Base-by-base conservation (phyloP, 2,888 invertebrate genomes). In the Chirona hameri region DNA sequence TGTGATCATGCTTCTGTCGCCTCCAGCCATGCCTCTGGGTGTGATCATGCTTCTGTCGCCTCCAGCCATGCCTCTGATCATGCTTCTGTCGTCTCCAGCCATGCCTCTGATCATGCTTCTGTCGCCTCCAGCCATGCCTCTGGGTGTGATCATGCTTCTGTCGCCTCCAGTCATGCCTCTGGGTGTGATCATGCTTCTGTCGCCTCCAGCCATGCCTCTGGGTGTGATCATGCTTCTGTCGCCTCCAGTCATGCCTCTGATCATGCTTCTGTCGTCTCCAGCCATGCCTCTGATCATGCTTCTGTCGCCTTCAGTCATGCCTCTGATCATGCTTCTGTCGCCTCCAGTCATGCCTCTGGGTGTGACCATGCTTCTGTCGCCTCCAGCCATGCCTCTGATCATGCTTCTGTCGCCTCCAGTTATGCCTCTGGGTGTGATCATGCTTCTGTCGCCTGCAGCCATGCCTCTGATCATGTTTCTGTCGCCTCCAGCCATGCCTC, bases 211-310 rank as follows among this genome's bases (percentile, higher is more conserved):
- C 55, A 83, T 83, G 83, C 89, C 69, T 15, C 29, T 1, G 69
- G 27, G 65, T 27, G 69, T 69, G 69, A 69, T 69, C 14, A 15
- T 29, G 14, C n/a, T 39, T 39, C 2, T 39, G 39, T 39, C 7
- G 4, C 39, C 39, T n/a, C n/a, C 39, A 39, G 39, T 7, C 39
- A 39, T 39, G 39, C 39, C 7, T 7, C 7, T 60, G n/a, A 60
- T 21, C 18, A 60, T 29, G 69, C 27, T 24, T 29, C 14, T 3
- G 14, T 27, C 9, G 27, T 12, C 29, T 90, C 83, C 89, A 94
- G 96, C 95, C 86, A 92, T 93, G 86, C 92, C 92, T 85, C 89
- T 91, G 84, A 91, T 97, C 85, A 93, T 94, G 86, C 39, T 39
- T 39, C 39, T 39, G 39, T 39, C 7, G 39, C 7, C 39, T 7